Evolutionary conservation across 2,797 vertebrate genomes (phyloP).

Genomic region (Tolypeutes matacus): DNA sequence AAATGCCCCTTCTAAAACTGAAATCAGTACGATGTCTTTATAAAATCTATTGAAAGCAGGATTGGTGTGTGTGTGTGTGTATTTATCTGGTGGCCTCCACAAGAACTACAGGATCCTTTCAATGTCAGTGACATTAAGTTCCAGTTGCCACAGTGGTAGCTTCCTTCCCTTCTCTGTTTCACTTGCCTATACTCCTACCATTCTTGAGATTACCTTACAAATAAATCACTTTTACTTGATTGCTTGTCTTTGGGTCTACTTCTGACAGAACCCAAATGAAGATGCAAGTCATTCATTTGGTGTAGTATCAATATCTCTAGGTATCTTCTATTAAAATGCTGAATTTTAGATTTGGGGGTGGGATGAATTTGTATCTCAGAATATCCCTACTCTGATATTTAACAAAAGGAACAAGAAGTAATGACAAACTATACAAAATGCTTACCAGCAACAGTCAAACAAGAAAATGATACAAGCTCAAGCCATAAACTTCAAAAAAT

Average conservation of each 20-base stretch:
- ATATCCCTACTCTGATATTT: not conserved
- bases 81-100: not conserved
- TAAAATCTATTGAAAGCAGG: conserved; percentile 57
- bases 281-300: not conserved
- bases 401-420: conserved; percentile 2
- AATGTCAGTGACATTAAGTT: not conserved
- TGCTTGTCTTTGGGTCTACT: not conserved
- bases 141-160: not conserved
- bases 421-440: not conserved
- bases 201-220: not conserved
- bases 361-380: not conserved
- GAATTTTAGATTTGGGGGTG: not conserved
- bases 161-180: not conserved
- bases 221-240: conserved; percentile 31
- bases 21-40: conserved; percentile 46
- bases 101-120: conserved; percentile 31
- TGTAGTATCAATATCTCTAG: not conserved
- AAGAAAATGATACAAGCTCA: not conserved
- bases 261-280: conserved; percentile 20
- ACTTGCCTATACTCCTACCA: not conserved
- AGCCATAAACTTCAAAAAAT: not conserved
- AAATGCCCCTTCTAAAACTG: conserved; percentile 26
- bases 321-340: not conserved
- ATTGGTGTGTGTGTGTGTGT: not conserved
- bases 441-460: not conserved